Evolutionary conservation across 2,797 vertebrate species (phyloP).

Genomic region (Acanthurus leucopareius): DNA sequence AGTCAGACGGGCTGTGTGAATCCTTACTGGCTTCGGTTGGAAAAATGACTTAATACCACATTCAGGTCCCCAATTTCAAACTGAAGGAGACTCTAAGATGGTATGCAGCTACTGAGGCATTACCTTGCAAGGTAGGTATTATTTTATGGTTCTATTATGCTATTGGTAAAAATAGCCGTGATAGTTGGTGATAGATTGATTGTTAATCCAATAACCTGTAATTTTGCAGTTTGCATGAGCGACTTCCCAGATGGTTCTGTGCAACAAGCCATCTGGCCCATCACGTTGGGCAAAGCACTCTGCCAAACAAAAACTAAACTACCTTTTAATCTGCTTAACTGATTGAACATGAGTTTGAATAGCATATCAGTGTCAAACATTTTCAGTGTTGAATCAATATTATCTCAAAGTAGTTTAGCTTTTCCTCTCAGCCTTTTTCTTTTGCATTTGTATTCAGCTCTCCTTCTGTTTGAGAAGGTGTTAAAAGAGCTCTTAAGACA

Average conservation of each 20-base stretch:
- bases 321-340: not conserved
- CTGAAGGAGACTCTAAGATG: not conserved
- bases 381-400: not conserved
- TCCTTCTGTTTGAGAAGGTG: conserved; percentile 12
- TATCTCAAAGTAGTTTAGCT: not conserved
- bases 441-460: not conserved
- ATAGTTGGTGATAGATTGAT: too few species aligned
- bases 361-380: not conserved
- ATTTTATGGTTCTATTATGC: too few species aligned
- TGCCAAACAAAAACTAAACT: not conserved
- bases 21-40: not conserved
- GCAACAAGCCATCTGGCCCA: too few species aligned
- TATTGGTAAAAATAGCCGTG: too few species aligned
- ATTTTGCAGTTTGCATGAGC: too few species aligned
- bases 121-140: too few species aligned
- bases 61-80: not conserved
- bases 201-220: too few species aligned
- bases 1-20: not conserved
- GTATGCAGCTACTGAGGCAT: not conserved
- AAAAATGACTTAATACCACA: not conserved
- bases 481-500: not conserved
- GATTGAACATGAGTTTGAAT: not conserved
- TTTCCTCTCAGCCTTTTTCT: not conserved
- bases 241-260: too few species aligned
- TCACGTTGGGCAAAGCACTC: not conserved